These are phyloP conservation scores for Samia ricini DNA, from an alignment of 1,140 invertebrate species.

Conservation along the genomic window DNA sequence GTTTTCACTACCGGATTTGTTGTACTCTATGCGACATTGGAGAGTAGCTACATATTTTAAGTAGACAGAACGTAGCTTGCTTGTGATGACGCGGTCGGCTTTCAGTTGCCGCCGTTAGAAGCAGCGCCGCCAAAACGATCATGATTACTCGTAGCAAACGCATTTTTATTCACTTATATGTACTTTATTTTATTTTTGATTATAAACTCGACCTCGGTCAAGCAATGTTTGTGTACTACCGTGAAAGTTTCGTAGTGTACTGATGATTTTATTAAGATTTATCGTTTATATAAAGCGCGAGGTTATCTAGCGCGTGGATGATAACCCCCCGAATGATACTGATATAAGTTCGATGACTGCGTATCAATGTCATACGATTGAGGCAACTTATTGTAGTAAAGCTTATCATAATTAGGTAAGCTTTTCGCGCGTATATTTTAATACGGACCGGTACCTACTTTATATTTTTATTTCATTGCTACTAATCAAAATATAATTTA, in stretches of 20 bases:
- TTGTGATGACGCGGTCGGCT: constrained; percentile 38
- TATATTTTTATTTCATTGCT: too few relatives aligned
- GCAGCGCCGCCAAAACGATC: constrained; percentile 26
- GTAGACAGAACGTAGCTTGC: constrained; percentile 44
- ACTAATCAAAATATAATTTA: too few relatives aligned
- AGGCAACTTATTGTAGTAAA: constrained; percentile 58
- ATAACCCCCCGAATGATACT: constrained; percentile 62
- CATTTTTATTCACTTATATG: constrained; percentile 35
- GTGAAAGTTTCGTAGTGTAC: constrained; percentile 44
- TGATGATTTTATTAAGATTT: constrained; percentile 38
- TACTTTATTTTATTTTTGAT: not conserved
- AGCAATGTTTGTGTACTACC: constrained; percentile 33
- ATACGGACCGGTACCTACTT: too few relatives aligned
- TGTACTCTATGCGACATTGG: constrained; percentile 29
- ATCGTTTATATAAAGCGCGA: constrained; percentile 50
- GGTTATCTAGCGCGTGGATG: constrained; percentile 67
- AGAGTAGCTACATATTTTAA: constrained; percentile 52
- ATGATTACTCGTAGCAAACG: constrained; percentile 40
- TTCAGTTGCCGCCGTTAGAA: constrained; percentile 26
- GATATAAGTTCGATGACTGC: constrained; percentile 63
- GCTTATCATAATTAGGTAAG: constrained; percentile 39
- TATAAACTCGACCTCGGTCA: not conserved
- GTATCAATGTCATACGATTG: constrained; percentile 51
- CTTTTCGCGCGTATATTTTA: not conserved
- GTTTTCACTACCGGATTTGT: not conserved